Evolutionary conservation across 1,140 invertebrate species (phyloP).

Genomic region (Magallana ariakensis): DNA sequence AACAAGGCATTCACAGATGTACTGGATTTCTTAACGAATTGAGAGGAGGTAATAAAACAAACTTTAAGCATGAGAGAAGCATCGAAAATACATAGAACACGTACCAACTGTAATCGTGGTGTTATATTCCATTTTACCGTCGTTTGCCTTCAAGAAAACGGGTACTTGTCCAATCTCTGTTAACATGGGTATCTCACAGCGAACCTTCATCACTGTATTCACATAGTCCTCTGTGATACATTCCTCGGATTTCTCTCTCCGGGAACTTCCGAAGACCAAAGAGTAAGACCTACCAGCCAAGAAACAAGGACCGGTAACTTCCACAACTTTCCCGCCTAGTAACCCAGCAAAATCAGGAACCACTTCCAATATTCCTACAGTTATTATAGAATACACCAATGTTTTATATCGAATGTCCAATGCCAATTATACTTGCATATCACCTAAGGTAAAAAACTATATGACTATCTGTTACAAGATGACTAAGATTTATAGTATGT

Average conservation of each 20-base stretch:
- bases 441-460: too few species aligned
- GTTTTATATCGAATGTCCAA: too few species aligned
- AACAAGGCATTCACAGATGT: neutral
- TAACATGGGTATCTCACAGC: slow-evolving; percentile 43
- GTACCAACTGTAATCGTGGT: slow-evolving; percentile 29
- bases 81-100: too few species aligned
- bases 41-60: too few species aligned
- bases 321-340: slow-evolving; percentile 46
- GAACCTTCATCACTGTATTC: slow-evolving; percentile 22
- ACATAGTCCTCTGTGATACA: neutral
- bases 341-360: slow-evolving; percentile 46
- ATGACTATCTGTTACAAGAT: too few species aligned
- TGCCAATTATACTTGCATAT: too few species aligned
- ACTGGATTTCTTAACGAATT: neutral
- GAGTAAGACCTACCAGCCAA: neutral
- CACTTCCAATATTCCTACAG: slow-evolving; percentile 8
- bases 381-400: neutral
- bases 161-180: neutral
- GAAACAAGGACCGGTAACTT: slow-evolving; percentile 50
- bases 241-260: neutral
- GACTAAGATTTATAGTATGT: neutral
- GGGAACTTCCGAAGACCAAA: neutral
- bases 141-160: slow-evolving; percentile 16
- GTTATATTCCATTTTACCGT: neutral
- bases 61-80: too few species aligned